phyloP scores from a whole-genome alignment of 1,140 invertebrate genomes.

The Mamestra configurata region DNA sequence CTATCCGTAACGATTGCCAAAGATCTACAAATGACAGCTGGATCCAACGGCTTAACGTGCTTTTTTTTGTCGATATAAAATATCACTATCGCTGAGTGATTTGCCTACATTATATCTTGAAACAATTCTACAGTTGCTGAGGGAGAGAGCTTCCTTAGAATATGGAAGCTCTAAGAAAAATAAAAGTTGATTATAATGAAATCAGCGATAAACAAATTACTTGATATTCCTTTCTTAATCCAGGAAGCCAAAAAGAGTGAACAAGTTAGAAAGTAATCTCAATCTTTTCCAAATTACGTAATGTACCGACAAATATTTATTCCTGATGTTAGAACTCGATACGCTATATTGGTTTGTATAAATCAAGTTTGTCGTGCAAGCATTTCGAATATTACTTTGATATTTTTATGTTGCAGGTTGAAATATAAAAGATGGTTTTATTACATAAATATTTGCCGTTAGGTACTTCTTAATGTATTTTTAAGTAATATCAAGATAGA shows the following conservation, averaged over 20 bases:
- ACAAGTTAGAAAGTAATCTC: constrained; percentile 6
- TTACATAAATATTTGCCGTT: neutral
- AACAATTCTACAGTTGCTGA: too few relatives aligned
- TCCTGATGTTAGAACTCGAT: constrained; percentile 11
- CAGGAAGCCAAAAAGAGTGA: neutral
- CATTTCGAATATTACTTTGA: constrained; percentile 11
- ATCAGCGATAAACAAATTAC: neutral
- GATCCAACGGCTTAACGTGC: too few relatives aligned
- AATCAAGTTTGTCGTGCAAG: constrained; percentile 24
- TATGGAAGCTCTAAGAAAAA: too few relatives aligned
- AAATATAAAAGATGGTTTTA: neutral
- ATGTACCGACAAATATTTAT: constrained; percentile 34
- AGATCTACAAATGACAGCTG: too few relatives aligned
- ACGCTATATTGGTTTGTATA: constrained; percentile 25
- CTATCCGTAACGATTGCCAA: too few relatives aligned
- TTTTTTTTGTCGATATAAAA: too few relatives aligned
- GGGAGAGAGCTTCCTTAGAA: too few relatives aligned
- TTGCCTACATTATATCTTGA: too few relatives aligned
- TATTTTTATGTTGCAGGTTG: constrained; percentile 4
- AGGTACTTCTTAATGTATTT: neutral
- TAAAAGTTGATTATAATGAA: neutral
- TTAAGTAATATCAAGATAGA: neutral
- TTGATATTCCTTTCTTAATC: constrained; percentile 11
- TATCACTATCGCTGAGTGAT: too few relatives aligned
- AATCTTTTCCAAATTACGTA: constrained; percentile 34